These are phyloP conservation scores for Neelides folsomi DNA, from an alignment of 2,888 invertebrate species.

Conservation along the genomic window DNA sequence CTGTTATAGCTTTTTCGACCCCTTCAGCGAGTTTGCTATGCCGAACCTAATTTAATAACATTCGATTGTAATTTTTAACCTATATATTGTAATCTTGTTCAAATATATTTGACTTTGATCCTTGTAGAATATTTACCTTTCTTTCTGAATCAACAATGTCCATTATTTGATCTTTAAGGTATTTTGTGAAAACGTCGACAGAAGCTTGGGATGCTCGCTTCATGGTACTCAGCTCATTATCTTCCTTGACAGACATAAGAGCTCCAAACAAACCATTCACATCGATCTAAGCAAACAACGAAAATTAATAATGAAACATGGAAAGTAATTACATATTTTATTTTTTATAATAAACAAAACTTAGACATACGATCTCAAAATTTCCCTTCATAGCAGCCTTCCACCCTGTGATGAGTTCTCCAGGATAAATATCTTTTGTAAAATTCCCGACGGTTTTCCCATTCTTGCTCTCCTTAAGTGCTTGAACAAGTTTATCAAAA, in stretches of 20 bases:
- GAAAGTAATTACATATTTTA: conserved; percentile 4
- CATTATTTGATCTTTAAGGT: conserved; percentile 93
- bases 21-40: conserved; percentile 90
- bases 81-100: no score
- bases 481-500: conserved; percentile 54
- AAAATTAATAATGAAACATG: background rate
- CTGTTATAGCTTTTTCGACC: conserved; percentile 81
- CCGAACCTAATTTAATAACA: conserved; percentile 24
- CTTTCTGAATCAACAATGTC: conserved; percentile 94
- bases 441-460: conserved; percentile 83
- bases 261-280: conserved; percentile 70
- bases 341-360: background rate
- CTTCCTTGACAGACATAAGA: conserved; percentile 89
- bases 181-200: conserved; percentile 89
- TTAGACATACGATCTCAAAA: conserved; percentile 55
- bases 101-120: no score
- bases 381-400: conserved; percentile 58
- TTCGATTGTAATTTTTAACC: background rate
- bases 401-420: conserved; percentile 89
- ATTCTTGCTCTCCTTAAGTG: conserved; percentile 73
- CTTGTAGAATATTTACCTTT: no score
- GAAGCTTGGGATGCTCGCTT: conserved; percentile 87
- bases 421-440: conserved; percentile 81
- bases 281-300: conserved; percentile 48
- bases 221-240: conserved; percentile 71